Percentiles rank a stretch among this genome's conserved stretches.
Evolutionary conservation across 2,113 vertebrate genomes (phyloP).

Genomic region (Psephotus haematonotus): DNA sequence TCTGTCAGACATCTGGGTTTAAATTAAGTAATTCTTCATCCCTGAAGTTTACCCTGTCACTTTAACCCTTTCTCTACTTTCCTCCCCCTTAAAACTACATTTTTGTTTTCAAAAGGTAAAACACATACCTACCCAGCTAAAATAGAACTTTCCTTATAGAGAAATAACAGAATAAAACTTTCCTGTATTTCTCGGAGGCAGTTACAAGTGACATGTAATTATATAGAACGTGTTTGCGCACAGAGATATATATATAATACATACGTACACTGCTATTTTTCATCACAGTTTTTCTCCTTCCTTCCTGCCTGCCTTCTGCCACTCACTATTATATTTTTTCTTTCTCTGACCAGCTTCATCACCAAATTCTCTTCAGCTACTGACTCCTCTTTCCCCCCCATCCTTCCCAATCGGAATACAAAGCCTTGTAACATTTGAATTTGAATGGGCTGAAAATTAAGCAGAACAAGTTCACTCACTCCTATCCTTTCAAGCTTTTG

Average conservation of each 20-base stretch:
- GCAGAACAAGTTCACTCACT: conserved; percentile 18
- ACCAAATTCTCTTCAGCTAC: background rate
- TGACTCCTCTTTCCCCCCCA: background rate
- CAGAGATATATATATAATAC: background rate
- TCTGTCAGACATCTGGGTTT: conserved; percentile 46
- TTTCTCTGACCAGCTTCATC: background rate
- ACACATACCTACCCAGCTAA: background rate
- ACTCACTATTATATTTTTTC: background rate
- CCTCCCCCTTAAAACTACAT: background rate
- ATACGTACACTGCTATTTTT: background rate
- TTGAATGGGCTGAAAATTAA: conserved; percentile 35
- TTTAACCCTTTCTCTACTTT: conserved; percentile 26
- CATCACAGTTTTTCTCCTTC: background rate
- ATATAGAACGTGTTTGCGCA: background rate
- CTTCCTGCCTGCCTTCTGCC: background rate
- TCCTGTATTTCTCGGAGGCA: background rate
- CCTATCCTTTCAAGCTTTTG: background rate
- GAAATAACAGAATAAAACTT: background rate
- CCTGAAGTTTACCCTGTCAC: background rate
- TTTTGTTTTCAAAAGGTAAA: background rate
- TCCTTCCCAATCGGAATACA: background rate
- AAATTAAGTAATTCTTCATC: conserved; percentile 49
- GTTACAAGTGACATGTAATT: background rate
- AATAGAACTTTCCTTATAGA: background rate
- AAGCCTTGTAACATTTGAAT: conserved; percentile 36